These are phyloP conservation scores for Merodon equestris DNA, from an alignment of 2,888 invertebrate genomes.

Conservation along the genomic window DNA sequence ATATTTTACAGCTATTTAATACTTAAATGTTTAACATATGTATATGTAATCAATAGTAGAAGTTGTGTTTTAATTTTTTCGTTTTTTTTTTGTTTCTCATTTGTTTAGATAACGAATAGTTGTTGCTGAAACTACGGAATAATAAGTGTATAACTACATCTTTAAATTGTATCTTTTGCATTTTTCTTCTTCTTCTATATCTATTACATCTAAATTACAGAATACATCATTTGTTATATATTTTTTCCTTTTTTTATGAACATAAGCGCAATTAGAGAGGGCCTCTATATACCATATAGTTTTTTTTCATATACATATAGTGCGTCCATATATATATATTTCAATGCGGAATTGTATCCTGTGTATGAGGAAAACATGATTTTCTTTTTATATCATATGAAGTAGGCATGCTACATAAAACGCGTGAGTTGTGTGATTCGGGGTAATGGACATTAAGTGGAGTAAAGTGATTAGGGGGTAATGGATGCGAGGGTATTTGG, in stretches of 20 bases:
- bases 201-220: conserved; percentile 58
- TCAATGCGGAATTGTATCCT: not conserved
- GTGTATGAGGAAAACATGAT: too few species aligned
- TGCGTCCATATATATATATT: conserved; percentile 16
- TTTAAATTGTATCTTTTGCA: conserved; percentile 9
- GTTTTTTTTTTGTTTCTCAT: too few species aligned
- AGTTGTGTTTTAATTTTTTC: conserved; percentile 24
- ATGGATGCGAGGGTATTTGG: too few species aligned
- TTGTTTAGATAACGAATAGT: conserved; percentile 34
- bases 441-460: not conserved
- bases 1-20: conserved; percentile 64
- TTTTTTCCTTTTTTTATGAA: not conserved
- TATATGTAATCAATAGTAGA: not conserved
- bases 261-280: conserved; percentile 36
- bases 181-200: conserved; percentile 15
- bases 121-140: conserved; percentile 65
- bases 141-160: conserved; percentile 58
- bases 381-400: not conserved
- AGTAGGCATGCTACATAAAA: conserved; percentile 7
- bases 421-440: too few species aligned
- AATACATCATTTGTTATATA: conserved; percentile 31
- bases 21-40: conserved; percentile 55
- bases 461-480: too few species aligned
- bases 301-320: conserved; percentile 2
- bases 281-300: conserved; percentile 29